phyloP scores from a whole-genome alignment of 2,888 invertebrate genomes.

The Noctua janthina region DNA sequence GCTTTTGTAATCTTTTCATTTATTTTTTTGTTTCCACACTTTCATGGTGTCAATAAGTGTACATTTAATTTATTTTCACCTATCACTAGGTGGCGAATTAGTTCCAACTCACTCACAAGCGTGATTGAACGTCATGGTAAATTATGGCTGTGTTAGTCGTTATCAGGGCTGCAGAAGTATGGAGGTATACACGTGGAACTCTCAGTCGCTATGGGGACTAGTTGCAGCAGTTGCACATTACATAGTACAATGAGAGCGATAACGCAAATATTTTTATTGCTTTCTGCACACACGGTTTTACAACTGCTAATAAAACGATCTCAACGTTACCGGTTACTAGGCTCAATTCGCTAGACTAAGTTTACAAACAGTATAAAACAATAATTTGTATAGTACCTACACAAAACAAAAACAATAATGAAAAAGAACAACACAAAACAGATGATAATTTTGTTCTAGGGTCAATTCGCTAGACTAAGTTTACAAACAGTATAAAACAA shows the following conservation, averaged over 20 bases:
- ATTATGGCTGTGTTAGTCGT: conserved; percentile 55
- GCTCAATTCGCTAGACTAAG: conserved; percentile 6
- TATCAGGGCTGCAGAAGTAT: conserved; percentile 65
- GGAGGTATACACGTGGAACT: conserved; percentile 63
- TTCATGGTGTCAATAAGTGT: not conserved
- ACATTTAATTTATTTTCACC: conserved; percentile 13
- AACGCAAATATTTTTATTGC: conserved; percentile 70
- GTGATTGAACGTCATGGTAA: conserved; percentile 23
- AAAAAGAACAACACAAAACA: not conserved
- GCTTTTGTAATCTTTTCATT: not conserved
- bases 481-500: not conserved
- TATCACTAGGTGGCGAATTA: conserved; percentile 38
- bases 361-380: not conserved
- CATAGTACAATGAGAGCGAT: conserved; percentile 67
- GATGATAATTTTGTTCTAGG: not conserved
- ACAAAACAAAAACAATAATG: not conserved
- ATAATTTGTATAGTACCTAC: not conserved
- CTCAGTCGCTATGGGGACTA: conserved; percentile 74
- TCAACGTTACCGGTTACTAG: conserved; percentile 30
- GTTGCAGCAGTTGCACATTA: conserved; percentile 54
- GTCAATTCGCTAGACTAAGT: too few species aligned
- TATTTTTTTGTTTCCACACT: not conserved
- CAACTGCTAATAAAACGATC: conserved; percentile 60
- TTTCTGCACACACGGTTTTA: conserved; percentile 67
- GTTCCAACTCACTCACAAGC: conserved; percentile 43